phyloP scores from a whole-genome alignment of 2,888 invertebrate species.

The Esperia sulphurella region DNA sequence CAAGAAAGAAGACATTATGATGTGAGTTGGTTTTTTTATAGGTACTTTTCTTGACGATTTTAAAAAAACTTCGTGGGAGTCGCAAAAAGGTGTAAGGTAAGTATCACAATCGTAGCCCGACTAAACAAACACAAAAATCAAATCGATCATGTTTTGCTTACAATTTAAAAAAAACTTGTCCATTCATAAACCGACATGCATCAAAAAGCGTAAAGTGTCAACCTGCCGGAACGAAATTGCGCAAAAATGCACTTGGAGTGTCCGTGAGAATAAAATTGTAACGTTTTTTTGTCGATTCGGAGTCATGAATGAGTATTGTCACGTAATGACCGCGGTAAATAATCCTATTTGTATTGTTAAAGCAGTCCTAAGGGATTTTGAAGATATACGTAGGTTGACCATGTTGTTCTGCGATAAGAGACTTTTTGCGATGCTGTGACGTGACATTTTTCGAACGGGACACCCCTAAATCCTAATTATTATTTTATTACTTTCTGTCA shows the following conservation, averaged over 20 bases:
- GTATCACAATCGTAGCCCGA: conserved; percentile 33
- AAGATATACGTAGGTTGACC: conserved; percentile 25
- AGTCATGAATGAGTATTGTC: conserved; percentile 61
- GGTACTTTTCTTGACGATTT: conserved; percentile 10
- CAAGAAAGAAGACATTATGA: too few relatives aligned
- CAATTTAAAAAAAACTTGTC: conserved; percentile 33
- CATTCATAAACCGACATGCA: conserved; percentile 29
- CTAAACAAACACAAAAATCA: conserved; percentile 66
- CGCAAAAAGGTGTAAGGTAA: conserved; percentile 39
- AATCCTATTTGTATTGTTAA: conserved; percentile 64
- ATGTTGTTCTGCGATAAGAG: conserved; percentile 14
- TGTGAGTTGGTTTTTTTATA: too few relatives aligned
- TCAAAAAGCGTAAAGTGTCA: conserved; percentile 31
- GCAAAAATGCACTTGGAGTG: conserved; percentile 34
- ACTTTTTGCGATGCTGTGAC: too few relatives aligned
- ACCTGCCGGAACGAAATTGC: conserved; percentile 56
- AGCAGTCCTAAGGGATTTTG: conserved; percentile 34
- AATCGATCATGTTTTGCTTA: conserved; percentile 60
- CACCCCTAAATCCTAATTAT: too few relatives aligned
- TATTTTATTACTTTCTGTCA: too few relatives aligned
- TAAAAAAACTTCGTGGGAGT: conserved; percentile 52
- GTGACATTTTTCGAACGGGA: too few relatives aligned
- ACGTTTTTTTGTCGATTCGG: conserved; percentile 31
- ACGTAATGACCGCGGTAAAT: conserved; percentile 67
- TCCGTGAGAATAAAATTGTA: conserved; percentile 54